phyloP scores from a whole-genome alignment of 2,888 invertebrate species.

The Podabrus alpinus region DNA sequence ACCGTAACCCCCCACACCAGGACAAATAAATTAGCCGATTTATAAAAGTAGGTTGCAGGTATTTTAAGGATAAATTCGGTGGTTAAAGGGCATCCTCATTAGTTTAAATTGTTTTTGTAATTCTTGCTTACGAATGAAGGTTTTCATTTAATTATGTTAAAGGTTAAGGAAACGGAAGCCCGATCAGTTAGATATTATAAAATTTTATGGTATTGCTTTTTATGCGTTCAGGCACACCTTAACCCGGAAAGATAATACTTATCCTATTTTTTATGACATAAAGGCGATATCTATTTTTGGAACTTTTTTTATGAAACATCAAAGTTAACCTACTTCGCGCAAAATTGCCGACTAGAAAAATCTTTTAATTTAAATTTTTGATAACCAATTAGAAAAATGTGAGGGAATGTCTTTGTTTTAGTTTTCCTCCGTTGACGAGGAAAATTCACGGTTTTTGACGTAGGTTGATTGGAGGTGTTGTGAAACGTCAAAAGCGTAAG shows the following conservation, averaged over 20 bases:
- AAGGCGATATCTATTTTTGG: background rate
- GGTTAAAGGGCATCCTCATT: background rate
- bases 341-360: background rate
- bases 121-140: background rate
- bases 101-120: background rate
- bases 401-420: background rate
- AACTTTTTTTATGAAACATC: background rate
- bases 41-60: background rate
- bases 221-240: background rate
- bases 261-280: background rate
- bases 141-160: background rate
- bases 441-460: background rate
- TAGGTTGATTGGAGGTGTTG: background rate
- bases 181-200: background rate
- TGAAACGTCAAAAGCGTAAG: background rate
- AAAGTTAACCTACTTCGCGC: background rate
- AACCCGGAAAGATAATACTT: background rate
- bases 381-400: background rate
- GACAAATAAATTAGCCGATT: background rate
- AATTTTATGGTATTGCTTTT: background rate
- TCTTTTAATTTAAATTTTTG: background rate
- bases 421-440: background rate
- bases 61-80: background rate
- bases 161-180: background rate
- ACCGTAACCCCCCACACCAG: background rate